Base-by-base conservation (phyloP, 2,113 vertebrate genomes). In the Festucalex cinctus region DNA sequence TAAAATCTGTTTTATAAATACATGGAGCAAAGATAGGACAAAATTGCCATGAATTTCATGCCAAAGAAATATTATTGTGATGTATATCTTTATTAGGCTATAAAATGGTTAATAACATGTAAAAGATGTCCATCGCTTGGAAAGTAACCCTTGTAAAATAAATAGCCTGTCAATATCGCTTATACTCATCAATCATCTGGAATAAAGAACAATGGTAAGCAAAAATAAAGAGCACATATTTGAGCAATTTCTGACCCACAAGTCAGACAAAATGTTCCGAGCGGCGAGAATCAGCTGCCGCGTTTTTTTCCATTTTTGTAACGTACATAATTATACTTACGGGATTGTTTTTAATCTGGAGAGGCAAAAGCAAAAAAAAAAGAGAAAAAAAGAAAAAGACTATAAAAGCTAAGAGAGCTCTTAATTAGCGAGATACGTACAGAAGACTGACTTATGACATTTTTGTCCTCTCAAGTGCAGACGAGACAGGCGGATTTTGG, bases 361-460 rank as follows among this genome's bases (percentile, higher is more conserved):
- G 16, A 13, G 16, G 26, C 8, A 3, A 51, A 22, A 49, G 7
- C 12, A 0, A 1, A 9, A 20, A 56, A 53, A 56, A 56, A 56
- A 56, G n/a, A n/a, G n/a, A 16, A 6, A 6, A 8, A n/a, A 2
- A n/a, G 6, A 19, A 9, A 20, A 20, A 46, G 17, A 14, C 19
- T 6, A 48, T 6, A 53, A 22, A 24, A 53, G n/a, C 20, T 12
- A 22, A 12, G 10, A 8, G 22, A 24, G 79, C 70, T 74, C 85
- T 86, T 91, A 90, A 88, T 91, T 89, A 91, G 78, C 83, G 81
- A 75, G 83, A 90, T 85, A 90, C 77, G 81, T 79, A 78, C 24
- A 32, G 16, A 57, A 57, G 26, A 78, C 70, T 78, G 86, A 91
- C 85, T 86, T 86, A 86, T 71, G 81, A 77, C 83, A 86, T 83